Evolutionary conservation across 2,797 vertebrate species (phyloP).

Genomic region (Muraenolepis orangiensis): DNA sequence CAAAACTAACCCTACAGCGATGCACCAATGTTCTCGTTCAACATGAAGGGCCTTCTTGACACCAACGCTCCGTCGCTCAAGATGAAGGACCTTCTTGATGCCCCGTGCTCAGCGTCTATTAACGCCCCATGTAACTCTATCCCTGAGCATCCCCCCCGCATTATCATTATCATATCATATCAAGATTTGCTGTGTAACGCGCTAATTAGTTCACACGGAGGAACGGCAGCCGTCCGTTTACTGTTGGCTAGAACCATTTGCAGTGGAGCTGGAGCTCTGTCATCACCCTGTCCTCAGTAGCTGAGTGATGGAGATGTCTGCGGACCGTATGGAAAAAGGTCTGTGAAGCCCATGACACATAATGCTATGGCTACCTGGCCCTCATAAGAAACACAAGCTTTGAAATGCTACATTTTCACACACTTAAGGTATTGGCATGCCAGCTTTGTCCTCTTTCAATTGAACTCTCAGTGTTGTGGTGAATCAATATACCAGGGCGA

Average conservation of each 20-base stretch:
- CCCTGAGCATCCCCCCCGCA: background rate
- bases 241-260: slow-evolving; percentile 35
- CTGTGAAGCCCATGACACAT: slow-evolving; percentile 15
- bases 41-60: no score
- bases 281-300: background rate
- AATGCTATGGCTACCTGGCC: slow-evolving; percentile 14
- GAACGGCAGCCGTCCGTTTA: slow-evolving; percentile 34
- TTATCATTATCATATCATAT: background rate
- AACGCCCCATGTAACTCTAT: slow-evolving; percentile 12
- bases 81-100: slow-evolving; percentile 1
- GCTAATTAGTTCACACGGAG: slow-evolving; percentile 35
- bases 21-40: no score
- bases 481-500: slow-evolving; percentile 37
- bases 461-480: slow-evolving; percentile 29
- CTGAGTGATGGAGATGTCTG: slow-evolving; percentile 29
- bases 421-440: slow-evolving; percentile 7
- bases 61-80: background rate
- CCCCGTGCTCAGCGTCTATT: background rate
- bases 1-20: no score
- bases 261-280: background rate
- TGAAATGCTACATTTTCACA: slow-evolving; percentile 23
- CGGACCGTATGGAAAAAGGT: slow-evolving; percentile 27
- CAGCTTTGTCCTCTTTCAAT: slow-evolving; percentile 11
- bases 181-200: slow-evolving; percentile 32
- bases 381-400: slow-evolving; percentile 5